phyloP scores from a whole-genome alignment of 2,888 invertebrate species.

The Tanypteryx hageni region DNA sequence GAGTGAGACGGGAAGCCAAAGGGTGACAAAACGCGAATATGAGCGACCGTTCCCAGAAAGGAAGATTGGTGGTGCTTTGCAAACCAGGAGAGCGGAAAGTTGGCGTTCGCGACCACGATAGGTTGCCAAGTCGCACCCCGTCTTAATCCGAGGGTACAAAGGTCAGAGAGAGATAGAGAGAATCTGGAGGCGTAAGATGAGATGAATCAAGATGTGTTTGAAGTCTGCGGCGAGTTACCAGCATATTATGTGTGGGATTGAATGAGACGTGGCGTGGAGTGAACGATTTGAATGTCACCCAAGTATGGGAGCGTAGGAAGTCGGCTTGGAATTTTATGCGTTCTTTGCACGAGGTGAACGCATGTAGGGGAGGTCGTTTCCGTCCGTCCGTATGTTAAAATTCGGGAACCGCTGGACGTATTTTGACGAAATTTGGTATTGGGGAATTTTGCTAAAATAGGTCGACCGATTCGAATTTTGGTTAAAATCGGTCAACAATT shows the following conservation, averaged over 20 bases:
- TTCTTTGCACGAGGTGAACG: no score
- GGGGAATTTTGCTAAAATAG: no score
- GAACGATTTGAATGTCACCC: background rate
- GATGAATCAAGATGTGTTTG: constrained; percentile 42
- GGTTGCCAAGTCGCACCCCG: constrained; percentile 18
- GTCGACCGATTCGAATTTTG: no score
- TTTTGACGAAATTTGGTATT: no score
- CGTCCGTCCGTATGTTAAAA: no score
- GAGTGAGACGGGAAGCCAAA: background rate
- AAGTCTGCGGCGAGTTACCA: background rate
- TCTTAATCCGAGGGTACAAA: constrained; percentile 8
- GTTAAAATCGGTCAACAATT: no score
- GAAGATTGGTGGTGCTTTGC: background rate
- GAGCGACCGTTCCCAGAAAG: background rate
- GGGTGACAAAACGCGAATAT: background rate
- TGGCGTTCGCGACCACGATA: background rate
- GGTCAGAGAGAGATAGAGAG: background rate
- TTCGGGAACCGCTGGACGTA: no score
- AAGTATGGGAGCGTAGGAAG: background rate
- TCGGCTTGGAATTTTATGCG: no score
- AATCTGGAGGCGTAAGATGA: background rate
- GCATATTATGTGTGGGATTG: background rate
- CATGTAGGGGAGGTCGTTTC: no score
- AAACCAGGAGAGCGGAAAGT: background rate
- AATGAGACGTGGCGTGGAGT: background rate